A percentile compares a stretch with the other conserved stretches of the same genome.
Conservation (phyloP, 2,113 vertebrate species). For the Pionites leucogaster region DNA sequence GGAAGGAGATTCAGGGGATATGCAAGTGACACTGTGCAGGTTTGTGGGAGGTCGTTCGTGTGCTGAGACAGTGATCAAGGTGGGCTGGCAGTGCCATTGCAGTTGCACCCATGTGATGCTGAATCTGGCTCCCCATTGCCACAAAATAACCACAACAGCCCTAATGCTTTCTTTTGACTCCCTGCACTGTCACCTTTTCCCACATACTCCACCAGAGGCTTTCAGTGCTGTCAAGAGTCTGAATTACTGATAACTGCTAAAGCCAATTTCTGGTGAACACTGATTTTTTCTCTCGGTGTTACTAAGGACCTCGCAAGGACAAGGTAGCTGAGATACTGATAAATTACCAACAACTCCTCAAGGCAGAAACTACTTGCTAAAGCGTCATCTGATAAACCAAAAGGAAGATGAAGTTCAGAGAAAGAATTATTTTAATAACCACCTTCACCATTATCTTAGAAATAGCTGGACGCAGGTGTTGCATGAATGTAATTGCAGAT, state of each 20-base stretch:
- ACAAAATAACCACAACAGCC: fast-evolving
- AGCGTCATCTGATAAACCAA: neutral
- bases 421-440: neutral
- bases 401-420: neutral
- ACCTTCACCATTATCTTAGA: neutral
- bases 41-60: neutral
- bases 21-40: neutral
- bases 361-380: neutral
- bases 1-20: neutral
- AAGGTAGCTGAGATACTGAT: neutral
- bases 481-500: neutral
- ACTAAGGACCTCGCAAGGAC: neutral
- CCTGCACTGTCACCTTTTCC: neutral
- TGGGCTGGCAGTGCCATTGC: neutral
- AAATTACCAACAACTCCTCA: neutral
- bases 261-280: neutral
- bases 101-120: neutral
- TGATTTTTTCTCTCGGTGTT: neutral
- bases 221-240: neutral
- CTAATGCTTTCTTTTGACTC: neutral
- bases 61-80: neutral
- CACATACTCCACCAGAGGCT: neutral
- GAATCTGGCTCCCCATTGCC: neutral
- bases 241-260: neutral
- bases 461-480: neutral